These are phyloP conservation scores for Addax nasomaculatus DNA, from an alignment of 2,113 vertebrate genomes.

Conservation along the genomic window DNA sequence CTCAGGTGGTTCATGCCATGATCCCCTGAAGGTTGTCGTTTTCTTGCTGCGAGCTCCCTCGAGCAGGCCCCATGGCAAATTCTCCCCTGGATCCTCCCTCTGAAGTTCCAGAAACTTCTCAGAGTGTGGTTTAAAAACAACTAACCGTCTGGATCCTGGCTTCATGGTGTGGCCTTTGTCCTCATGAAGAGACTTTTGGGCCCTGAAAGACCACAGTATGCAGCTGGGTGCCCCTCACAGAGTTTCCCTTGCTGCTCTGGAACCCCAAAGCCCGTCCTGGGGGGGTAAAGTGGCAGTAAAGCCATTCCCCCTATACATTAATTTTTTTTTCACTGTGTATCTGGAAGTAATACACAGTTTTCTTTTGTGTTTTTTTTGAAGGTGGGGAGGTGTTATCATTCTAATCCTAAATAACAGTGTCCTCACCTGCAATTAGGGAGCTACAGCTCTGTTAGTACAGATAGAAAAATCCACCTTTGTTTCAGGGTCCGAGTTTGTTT, in stretches of 20 bases:
- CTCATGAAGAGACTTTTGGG: not conserved
- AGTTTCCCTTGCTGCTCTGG: not conserved
- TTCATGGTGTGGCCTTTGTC: not conserved
- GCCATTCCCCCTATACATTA: not conserved
- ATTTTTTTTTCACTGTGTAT: not conserved
- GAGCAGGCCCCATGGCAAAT: accelerated
- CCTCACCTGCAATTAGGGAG: not conserved
- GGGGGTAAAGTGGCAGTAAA: not conserved
- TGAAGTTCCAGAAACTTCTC: not conserved
- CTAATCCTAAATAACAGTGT: not conserved
- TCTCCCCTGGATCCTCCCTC: not conserved
- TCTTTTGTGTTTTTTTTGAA: not conserved
- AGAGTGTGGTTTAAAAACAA: not conserved
- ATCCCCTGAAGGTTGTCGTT: not conserved
- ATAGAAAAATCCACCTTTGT: not conserved
- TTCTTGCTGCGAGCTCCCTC: not conserved
- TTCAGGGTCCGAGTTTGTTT: not conserved
- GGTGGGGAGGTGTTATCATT: too few species aligned
- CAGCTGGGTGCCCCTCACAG: not conserved
- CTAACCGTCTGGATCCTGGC: too few species aligned
- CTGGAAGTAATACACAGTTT: not conserved
- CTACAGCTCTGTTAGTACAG: not conserved
- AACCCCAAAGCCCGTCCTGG: not conserved
- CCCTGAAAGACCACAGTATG: not conserved
- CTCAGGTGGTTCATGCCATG: not conserved